Evolutionary conservation across 1,140 invertebrate species (phyloP), one percentile per base, ranked within the genome.

Genomic region (Conopomorpha cramerella): DNA sequence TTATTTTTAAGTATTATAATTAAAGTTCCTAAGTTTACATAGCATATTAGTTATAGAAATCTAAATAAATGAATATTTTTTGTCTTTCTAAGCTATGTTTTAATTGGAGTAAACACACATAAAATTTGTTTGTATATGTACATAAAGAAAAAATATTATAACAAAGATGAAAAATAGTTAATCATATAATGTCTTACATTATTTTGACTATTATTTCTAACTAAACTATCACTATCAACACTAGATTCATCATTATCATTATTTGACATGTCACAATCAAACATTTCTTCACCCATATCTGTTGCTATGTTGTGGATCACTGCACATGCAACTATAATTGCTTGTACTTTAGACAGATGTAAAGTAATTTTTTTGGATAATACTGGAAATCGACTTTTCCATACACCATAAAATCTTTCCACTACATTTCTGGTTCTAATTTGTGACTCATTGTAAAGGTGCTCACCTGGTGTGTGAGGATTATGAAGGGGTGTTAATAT

Each of bases 301-400:
- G 11, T 13, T 4, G 43, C 30, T 29, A 51, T 28, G 38, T 53
- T 53, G 25, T 53, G 48, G 18, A 53, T 31, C 2, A 53, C 42
- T 25, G 51, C 38, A 43, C 38, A 44, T 13, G 45, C 38, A 26
- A 51, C 30, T 17, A 53, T 36, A 23, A 36, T 42, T 18, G 38
- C 35, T 32, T 38, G 45, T 30, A 26, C 46, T 19, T 31, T 33
- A 13, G 41, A 8, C 1, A 51, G 15, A 36, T 45, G 43, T 16
- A 31, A 41, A n/a, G 11, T 18, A 8, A 53, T 25, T 17, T 39
- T 39, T 42, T 32, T 31, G 16, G 38, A 32, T 19, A 51, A 30
- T 34, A 49, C 41, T 14, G 48, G 36, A 48, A 67, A 68, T 30
- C 54, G 29, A 43, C 45, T 36, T 40, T 66, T 68, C 46, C 36